Percentiles rank a stretch among this genome's conserved stretches.
These are phyloP conservation scores for Galaxias olidus DNA, from an alignment of 2,797 vertebrate species.

Conservation along the genomic window DNA sequence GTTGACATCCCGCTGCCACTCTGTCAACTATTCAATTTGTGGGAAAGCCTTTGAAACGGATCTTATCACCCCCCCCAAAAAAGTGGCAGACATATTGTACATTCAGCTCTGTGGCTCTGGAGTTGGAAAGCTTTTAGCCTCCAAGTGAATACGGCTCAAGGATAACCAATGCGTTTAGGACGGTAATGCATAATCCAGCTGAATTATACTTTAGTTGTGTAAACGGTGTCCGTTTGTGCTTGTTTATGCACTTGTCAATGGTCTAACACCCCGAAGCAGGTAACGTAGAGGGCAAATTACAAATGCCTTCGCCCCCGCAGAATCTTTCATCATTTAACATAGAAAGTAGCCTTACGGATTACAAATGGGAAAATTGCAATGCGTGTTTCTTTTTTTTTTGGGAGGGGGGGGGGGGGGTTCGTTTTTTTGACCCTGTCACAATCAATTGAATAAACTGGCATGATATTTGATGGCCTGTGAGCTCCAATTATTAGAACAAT, in stretches of 20 bases:
- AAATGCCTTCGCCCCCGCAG: conserved; percentile 42
- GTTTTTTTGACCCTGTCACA: conserved; percentile 59
- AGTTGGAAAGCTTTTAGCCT: no score
- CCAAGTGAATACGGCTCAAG: conserved; percentile 11
- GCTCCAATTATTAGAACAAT: conserved; percentile 80
- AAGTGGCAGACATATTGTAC: conserved; percentile 31
- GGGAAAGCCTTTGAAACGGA: conserved; percentile 33
- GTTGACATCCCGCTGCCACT: conserved; percentile 55
- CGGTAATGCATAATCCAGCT: conserved; percentile 24
- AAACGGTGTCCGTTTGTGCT: conserved; percentile 37
- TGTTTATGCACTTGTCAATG: conserved; percentile 48
- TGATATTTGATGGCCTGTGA: conserved; percentile 79
- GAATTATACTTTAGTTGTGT: conserved; percentile 37
- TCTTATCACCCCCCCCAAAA: conserved; percentile 37
- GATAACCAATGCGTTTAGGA: conserved; percentile 27
- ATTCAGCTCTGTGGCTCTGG: no score
- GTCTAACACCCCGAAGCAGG: conserved; percentile 31
- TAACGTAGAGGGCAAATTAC: conserved; percentile 53
- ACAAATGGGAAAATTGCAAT: conserved; percentile 63
- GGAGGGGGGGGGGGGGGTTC: no score
- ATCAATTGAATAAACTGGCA: conserved; percentile 78
- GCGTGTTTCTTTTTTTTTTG: conserved; percentile 30
- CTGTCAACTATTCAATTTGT: conserved; percentile 52
- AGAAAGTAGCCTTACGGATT: conserved; percentile 47
- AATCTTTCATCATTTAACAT: conserved; percentile 60